phyloP scores from a whole-genome alignment of 2,888 invertebrate species.

The Malthinus flaveolus region DNA sequence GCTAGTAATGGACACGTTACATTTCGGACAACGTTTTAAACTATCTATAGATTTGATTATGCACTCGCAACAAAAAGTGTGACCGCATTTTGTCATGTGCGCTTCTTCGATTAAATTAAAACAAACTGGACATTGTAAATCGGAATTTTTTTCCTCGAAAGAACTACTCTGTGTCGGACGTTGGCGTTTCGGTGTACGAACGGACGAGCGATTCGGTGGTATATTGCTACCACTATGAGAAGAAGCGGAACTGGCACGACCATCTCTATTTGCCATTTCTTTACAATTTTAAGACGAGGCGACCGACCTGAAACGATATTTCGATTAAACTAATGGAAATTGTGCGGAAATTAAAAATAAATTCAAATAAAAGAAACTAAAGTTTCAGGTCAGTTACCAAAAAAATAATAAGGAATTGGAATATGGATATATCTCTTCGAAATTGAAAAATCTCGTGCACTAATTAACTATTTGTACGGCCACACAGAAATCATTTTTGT shows the following conservation, averaged over 20 bases:
- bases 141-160: constrained; percentile 54
- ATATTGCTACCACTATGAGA: constrained; percentile 51
- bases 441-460: constrained; percentile 3
- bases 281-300: constrained; percentile 21
- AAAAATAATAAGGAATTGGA: constrained; percentile 7
- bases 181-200: constrained; percentile 57
- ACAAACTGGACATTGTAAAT: constrained; percentile 59
- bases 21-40: constrained; percentile 79
- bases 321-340: neutral
- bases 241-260: constrained; percentile 55
- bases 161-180: constrained; percentile 61
- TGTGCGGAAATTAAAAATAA: neutral
- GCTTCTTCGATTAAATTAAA: constrained; percentile 88
- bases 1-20: constrained; percentile 70
- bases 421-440: neutral
- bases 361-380: constrained; percentile 38
- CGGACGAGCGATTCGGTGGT: constrained; percentile 51
- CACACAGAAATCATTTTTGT: neutral
- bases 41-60: constrained; percentile 69
- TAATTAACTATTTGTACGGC: neutral
- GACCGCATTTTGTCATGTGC: constrained; percentile 89
- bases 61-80: constrained; percentile 87
- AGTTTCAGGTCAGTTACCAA: constrained; percentile 46
- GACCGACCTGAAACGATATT: constrained; percentile 61
- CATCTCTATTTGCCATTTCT: constrained; percentile 52